Conservation (phyloP, 1,140 invertebrate species). For the Zaprionus ghesquierei region DNA sequence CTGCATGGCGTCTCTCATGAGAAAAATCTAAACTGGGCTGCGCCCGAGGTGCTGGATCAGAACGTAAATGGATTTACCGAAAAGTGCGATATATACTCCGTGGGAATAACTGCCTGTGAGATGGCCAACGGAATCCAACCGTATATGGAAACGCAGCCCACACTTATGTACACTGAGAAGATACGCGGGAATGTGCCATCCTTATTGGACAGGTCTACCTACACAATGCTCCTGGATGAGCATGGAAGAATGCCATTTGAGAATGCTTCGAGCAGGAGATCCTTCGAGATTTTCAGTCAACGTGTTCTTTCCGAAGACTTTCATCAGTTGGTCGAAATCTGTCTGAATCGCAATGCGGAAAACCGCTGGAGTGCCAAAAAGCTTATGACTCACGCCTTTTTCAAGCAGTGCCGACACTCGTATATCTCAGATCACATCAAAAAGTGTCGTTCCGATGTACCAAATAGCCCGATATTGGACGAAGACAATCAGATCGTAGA, state of each 20-base stretch:
- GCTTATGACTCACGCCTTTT: conserved; percentile 89
- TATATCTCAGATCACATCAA: conserved; percentile 60
- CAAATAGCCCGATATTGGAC: not conserved
- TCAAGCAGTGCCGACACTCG: conserved; percentile 85
- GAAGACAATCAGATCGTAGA: conserved; percentile 17
- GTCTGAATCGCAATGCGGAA: conserved; percentile 84
- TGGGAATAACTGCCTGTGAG: conserved; percentile 94
- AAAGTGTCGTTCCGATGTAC: conserved; percentile 27
- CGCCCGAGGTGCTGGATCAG: conserved; percentile 95
- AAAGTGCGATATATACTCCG: conserved; percentile 94
- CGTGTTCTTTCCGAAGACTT: conserved; percentile 89
- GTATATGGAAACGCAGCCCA: conserved; percentile 91
- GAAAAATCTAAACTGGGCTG: conserved; percentile 92
- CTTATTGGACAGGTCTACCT: conserved; percentile 90
- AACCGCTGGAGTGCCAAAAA: conserved; percentile 86
- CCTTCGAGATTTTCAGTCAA: conserved; percentile 83
- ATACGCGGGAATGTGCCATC: conserved; percentile 90
- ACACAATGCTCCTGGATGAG: conserved; percentile 79
- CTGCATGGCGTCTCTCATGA: conserved; percentile 90
- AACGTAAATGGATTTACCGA: conserved; percentile 94
- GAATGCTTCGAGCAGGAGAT: conserved; percentile 33
- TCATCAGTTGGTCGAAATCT: conserved; percentile 89
- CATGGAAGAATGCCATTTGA: conserved; percentile 52
- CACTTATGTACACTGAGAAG: conserved; percentile 95
- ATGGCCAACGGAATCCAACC: conserved; percentile 94